Percentiles rank a stretch among this genome's conserved stretches.
Evolutionary conservation across 2,888 invertebrate genomes (phyloP).

Genomic region (Drosophila recens): DNA sequence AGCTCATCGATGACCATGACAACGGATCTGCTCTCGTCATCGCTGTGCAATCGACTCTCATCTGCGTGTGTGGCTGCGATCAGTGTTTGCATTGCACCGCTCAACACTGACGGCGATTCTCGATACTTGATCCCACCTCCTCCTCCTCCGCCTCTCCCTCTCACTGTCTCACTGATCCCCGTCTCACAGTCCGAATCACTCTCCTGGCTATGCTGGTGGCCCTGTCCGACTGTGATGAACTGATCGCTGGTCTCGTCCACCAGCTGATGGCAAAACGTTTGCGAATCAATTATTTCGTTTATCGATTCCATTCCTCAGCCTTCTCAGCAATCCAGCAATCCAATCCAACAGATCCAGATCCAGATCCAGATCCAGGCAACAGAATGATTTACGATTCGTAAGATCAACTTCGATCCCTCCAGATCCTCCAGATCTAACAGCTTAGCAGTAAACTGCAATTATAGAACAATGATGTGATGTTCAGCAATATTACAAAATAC

Average conservation of each 20-base stretch:
- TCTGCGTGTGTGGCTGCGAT: constrained; percentile 34
- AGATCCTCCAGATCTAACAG: constrained; percentile 8
- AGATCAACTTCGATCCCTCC: not conserved
- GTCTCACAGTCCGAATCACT: constrained; percentile 38
- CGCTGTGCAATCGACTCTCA: constrained; percentile 32
- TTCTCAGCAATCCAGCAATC: not conserved
- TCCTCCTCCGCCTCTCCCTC: not conserved
- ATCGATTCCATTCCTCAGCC: constrained; percentile 86
- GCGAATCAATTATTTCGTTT: constrained; percentile 88
- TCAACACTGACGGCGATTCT: constrained; percentile 76
- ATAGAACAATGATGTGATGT: not conserved
- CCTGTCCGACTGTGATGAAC: constrained; percentile 47
- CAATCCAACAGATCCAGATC: too few species aligned
- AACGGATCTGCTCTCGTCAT: constrained; percentile 72
- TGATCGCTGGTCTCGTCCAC: constrained; percentile 84
- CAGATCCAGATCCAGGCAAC: not conserved
- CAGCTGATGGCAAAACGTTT: constrained; percentile 86
- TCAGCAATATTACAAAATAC: not conserved
- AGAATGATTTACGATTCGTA: too few species aligned
- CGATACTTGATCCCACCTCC: constrained; percentile 26
- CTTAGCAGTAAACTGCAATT: constrained; percentile 17
- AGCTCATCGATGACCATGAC: constrained; percentile 84
- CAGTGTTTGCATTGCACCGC: constrained; percentile 41
- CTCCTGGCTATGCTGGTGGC: constrained; percentile 22
- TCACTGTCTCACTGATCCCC: not conserved